These are phyloP conservation scores for Oscheius sp. DNA, from an alignment of 2,888 invertebrate species.

Conservation along the genomic window DNA sequence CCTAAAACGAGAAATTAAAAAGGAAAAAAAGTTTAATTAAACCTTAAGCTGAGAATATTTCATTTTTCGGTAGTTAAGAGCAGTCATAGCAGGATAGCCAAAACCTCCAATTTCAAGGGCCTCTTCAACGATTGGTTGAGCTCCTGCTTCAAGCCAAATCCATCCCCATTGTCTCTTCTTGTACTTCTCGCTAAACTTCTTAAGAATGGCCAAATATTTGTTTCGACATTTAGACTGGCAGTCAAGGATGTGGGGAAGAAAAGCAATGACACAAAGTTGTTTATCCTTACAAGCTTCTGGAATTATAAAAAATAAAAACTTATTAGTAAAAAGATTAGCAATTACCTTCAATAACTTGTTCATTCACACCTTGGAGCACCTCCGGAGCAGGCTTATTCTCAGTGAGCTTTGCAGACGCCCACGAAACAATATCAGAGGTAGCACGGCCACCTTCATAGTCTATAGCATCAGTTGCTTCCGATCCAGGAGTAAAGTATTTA, in stretches of 20 bases:
- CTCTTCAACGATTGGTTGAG: constrained; percentile 84
- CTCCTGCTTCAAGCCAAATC: constrained; percentile 92
- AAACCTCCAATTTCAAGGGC: constrained; percentile 95
- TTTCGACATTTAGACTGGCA: constrained; percentile 91
- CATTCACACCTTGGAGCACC: constrained; percentile 78
- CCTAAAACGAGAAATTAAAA: constrained; percentile 71
- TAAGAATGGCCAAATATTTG: constrained; percentile 81
- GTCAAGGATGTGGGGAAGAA: constrained; percentile 93
- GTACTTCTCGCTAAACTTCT: constrained; percentile 85
- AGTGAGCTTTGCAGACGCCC: constrained; percentile 77
- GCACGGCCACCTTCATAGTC: constrained; percentile 95
- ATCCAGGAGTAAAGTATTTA: constrained; percentile 79
- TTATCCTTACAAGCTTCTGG: constrained; percentile 82
- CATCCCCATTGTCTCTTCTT: constrained; percentile 96
- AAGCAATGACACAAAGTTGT: constrained; percentile 85
- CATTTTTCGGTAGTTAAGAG: constrained; percentile 93
- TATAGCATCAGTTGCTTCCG: constrained; percentile 73
- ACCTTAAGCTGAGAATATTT: constrained; percentile 86
- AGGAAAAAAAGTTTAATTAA: background rate
- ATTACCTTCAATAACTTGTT: constrained; percentile 75
- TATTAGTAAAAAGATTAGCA: background rate
- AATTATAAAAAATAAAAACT: background rate
- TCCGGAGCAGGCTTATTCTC: constrained; percentile 91
- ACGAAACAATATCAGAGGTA: constrained; percentile 84
- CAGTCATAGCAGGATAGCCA: constrained; percentile 98